Base-by-base conservation (phyloP, 1,140 invertebrate species). In the Agrilus planipennis region DNA sequence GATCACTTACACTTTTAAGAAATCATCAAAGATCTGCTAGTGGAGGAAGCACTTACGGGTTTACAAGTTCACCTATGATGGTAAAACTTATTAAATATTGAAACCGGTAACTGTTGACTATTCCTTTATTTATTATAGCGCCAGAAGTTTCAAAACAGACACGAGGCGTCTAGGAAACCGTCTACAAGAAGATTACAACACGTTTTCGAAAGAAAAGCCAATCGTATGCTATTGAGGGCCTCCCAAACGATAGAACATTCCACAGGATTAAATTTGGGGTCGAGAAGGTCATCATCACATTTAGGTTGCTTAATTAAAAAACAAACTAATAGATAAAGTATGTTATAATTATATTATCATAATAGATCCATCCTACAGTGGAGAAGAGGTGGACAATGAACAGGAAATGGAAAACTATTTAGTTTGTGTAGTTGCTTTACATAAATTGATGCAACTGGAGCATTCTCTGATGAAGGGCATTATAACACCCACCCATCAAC, bases 321-420 rank as follows among this genome's bases (percentile, higher is more conserved):
- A 31, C 7, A 31, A 5, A 6, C n/a, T n/a, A n/a, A n/a, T 25
- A 7, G 17, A 37, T 11, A 16, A 17, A 34, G 7, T 63, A 32
- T 48, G 56, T 39, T 42, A 30, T 43, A 28, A 14, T 28, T 3
- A 12, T 29, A 23, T 7, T 16, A 12, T 31, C 32, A 14, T 34
- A 22, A 20, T 20, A 41, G 60, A 62, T 41, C 44, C 51, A 22
- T 42, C 53, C 51, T 68, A 71, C 44, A 65, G 57, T 16, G 67
- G 66, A 3, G 79, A 81, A 47, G 77, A 80, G 53, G 52, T 68
- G 4, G 72, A 79, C 21, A 81, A 81, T 37, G 85, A 88, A 61
- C 77, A 81, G 57, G 88, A 92, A 61, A 81, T 89, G 69, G 85
- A 90, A 52, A 79, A 85, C 53, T 91, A 89, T 63, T 64, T 91